Conservation (phyloP, 2,888 invertebrate species). For the Oligia latruncula region DNA sequence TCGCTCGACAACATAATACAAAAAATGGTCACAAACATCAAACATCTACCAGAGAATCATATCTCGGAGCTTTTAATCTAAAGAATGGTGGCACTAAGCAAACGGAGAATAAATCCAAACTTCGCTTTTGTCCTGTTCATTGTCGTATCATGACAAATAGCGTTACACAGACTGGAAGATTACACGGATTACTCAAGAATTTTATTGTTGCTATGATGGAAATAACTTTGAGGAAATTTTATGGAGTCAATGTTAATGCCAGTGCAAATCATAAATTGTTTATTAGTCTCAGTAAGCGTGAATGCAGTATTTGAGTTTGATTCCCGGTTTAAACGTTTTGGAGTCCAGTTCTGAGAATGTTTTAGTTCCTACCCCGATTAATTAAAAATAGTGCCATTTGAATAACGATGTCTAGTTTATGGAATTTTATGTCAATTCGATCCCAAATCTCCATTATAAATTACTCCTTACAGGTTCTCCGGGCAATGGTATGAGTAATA, state of each 20-base stretch:
- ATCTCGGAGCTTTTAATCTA: conserved; percentile 55
- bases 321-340: background rate
- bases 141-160: conserved; percentile 61
- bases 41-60: conserved; percentile 40
- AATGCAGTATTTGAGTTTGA: background rate
- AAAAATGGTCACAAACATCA: conserved; percentile 42
- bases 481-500: background rate
- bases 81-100: conserved; percentile 52
- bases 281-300: background rate
- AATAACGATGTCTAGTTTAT: too few relatives aligned
- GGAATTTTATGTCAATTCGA: background rate
- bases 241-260: conserved; percentile 21
- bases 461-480: background rate
- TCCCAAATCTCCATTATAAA: background rate
- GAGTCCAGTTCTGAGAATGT: background rate
- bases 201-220: conserved; percentile 12
- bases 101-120: conserved; percentile 57
- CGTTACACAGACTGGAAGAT: conserved; percentile 38
- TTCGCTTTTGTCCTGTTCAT: conserved; percentile 56
- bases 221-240: conserved; percentile 16
- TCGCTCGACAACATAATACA: conserved; percentile 36
- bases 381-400: background rate
- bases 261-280: conserved; percentile 14
- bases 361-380: background rate
- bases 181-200: conserved; percentile 40